Evolutionary conservation across 2,888 invertebrate genomes (phyloP), one percentile per base, ranked within the genome.

Genomic region (Helicoverpa assulta): DNA sequence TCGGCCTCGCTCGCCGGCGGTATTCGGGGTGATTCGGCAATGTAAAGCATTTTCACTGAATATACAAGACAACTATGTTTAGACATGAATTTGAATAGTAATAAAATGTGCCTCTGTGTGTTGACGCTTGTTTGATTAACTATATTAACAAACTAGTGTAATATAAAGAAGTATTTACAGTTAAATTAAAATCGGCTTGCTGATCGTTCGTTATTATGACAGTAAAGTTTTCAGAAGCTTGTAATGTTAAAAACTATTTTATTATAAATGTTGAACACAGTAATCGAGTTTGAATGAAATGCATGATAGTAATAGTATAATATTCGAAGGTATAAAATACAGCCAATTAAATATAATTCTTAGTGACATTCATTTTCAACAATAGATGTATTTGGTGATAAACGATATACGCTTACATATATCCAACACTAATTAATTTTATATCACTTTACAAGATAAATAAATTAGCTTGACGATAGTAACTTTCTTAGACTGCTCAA

Each of bases 11-110:
- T 80, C 70, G 68, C 67, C 66, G 18, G 57, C 54, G 70, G 70
- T 77, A 72, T 81, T 76, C 88, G 90, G 90, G 92, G 93, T 92
- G 90, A 91, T 93, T 93, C 93, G 93, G 90, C 92, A 91, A 88
- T 85, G 81, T 89, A 87, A 85, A 87, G 85, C 88, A 86, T 89
- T 87, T 84, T 76, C 72, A 67, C 60, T 62, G 70, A 68, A 52
- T 71, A 68, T 78, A 78, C 73, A 73, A 76, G 64, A 71, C 61
- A 68, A 62, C 72, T 57, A 74, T 71, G 71, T 74, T 73, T 79
- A 76, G 54, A 67, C 53, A 72, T 73, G 81, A 82, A 80, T 86
- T 86, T 85, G 78, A 86, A 81, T 84, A 88, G 85, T 88, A 87
- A 84, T 85, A 81, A 80, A 87, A 88, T 88, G 90, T 91, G 90